These are phyloP conservation scores for Myripristis murdjan DNA, from an alignment of 2,797 vertebrate species.

Conservation along the genomic window DNA sequence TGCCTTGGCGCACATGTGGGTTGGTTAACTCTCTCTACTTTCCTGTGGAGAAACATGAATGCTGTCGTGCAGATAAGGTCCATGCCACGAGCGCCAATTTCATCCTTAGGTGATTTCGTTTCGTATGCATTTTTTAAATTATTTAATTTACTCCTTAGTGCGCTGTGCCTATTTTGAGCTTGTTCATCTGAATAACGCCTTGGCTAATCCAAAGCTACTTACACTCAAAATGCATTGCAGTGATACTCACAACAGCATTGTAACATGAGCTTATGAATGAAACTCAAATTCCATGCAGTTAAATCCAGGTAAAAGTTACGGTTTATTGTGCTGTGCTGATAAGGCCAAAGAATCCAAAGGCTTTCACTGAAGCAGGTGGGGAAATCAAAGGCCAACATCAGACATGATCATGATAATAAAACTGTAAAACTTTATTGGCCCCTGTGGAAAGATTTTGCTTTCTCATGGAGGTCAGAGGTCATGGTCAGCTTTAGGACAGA, in stretches of 20 bases:
- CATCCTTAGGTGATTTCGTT: not conserved
- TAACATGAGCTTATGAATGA: not conserved
- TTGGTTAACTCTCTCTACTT: constrained; percentile 46
- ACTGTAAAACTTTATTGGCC: too few relatives aligned
- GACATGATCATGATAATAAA: too few relatives aligned
- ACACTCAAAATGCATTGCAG: constrained; percentile 33
- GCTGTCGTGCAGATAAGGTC: constrained; percentile 19
- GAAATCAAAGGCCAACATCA: too few relatives aligned
- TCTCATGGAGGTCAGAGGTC: not conserved
- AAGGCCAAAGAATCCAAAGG: constrained; percentile 1
- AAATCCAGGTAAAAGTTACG: too few relatives aligned
- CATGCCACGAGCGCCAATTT: not conserved
- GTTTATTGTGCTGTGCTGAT: too few relatives aligned
- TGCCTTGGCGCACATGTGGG: constrained; percentile 52
- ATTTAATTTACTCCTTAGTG: not conserved
- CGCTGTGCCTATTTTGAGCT: not conserved
- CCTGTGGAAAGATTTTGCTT: too few relatives aligned
- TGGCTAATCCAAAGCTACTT: constrained; percentile 54
- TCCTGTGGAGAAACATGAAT: constrained; percentile 47
- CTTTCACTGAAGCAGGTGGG: not conserved
- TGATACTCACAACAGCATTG: constrained; percentile 15
- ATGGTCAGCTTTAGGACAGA: too few relatives aligned
- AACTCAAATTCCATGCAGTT: not conserved
- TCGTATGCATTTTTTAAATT: not conserved
- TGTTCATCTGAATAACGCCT: constrained; percentile 31